A percentile compares a stretch with the other conserved stretches of the same genome.
phyloP scores from a whole-genome alignment of 2,888 invertebrate genomes.

The Campoletis raptor region DNA sequence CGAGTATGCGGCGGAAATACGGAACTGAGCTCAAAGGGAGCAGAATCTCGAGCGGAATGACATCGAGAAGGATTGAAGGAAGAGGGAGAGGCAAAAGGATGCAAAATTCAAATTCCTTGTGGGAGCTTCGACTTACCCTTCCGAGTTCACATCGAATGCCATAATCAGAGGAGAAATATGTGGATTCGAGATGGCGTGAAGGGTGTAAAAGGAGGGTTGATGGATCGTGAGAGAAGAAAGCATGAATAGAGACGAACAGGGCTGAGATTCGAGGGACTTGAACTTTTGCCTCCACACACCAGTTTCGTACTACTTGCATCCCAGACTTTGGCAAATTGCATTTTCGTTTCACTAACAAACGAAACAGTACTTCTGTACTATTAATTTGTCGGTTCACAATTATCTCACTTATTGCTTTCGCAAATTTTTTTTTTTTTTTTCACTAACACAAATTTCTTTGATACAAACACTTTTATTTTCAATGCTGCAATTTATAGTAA shows the following conservation, averaged over 20 bases:
- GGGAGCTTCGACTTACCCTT: conserved; percentile 32
- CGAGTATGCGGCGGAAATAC: conserved; percentile 36
- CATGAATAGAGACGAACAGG: conserved; percentile 12
- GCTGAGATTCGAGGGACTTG: conserved; percentile 3
- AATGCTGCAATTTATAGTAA: background rate
- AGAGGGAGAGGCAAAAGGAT: conserved; percentile 25
- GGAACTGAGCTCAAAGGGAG: conserved; percentile 44
- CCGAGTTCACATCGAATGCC: conserved; percentile 50
- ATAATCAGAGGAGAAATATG: conserved; percentile 47
- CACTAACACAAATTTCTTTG: background rate
- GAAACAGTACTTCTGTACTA: background rate
- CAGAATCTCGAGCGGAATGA: conserved; percentile 35
- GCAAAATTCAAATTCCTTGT: conserved; percentile 51
- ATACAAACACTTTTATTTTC: background rate
- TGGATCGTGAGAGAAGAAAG: conserved; percentile 10
- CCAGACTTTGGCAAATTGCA: background rate
- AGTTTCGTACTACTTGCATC: conserved; percentile 16
- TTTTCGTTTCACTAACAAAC: background rate
- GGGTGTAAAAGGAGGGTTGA: background rate
- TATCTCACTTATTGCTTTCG: background rate
- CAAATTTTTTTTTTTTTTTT: background rate
- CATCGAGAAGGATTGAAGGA: conserved; percentile 1
- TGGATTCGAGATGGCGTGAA: conserved; percentile 23
- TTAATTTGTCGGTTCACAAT: background rate
- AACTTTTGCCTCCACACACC: conserved; percentile 19